Conservation (phyloP, 2,888 invertebrate genomes). For the Caenorhabditis virilis region DNA sequence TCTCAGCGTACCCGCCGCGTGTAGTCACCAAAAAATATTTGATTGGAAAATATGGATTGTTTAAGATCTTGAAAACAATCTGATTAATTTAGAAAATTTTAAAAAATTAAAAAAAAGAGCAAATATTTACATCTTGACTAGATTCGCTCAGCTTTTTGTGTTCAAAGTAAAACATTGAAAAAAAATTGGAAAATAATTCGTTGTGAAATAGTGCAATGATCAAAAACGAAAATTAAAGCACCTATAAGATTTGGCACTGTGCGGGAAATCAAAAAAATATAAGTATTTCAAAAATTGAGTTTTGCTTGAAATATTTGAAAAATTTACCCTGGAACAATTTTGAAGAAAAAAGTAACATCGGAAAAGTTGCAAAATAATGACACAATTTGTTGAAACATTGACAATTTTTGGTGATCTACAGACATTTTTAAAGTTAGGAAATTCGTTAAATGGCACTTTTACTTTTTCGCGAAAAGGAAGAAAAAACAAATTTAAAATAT, state of each 20-base stretch:
- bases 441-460: background rate
- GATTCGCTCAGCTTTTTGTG: slow-evolving; percentile 3
- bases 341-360: background rate
- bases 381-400: background rate
- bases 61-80: background rate
- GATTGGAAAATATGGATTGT: background rate
- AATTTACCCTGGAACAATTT: slow-evolving; percentile 1
- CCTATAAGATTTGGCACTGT: background rate
- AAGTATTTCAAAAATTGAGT: no score
- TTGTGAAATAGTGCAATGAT: background rate
- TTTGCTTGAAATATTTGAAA: background rate
- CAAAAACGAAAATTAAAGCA: background rate
- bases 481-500: background rate
- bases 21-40: slow-evolving; percentile 6
- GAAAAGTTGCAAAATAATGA: background rate
- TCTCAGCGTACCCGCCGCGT: slow-evolving; percentile 7
- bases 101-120: background rate
- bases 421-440: background rate
- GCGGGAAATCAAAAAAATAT: no score
- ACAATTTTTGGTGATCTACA: background rate
- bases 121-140: slow-evolving; percentile 1
- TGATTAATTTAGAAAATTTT: background rate
- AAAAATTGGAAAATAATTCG: background rate
- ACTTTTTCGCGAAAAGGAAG: background rate
- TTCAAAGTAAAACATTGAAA: no score